Evolutionary conservation across 2,888 invertebrate genomes (phyloP), one percentile per base, ranked within the genome.

Genomic region (Quadriops clusia): DNA sequence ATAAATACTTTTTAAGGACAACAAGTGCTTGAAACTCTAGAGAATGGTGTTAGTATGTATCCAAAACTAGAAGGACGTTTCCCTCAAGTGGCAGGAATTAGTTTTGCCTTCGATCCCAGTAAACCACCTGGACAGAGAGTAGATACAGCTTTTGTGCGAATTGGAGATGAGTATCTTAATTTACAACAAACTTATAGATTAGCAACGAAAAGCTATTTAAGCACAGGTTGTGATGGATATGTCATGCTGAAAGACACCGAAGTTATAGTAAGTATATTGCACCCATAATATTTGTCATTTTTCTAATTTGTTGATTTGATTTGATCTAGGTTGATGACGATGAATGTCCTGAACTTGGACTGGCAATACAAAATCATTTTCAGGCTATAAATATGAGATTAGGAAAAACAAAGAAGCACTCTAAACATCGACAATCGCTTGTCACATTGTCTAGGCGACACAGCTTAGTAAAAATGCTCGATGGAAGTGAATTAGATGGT

Each of bases 351-450:
- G 81, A 86, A 51, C 60, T 90, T 38, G 80, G 83, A 5, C 72
- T 85, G 46, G 81, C 85, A 1, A 68, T 91, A 12, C 85, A 87
- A 63, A 90, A 90, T 60, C 89, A 90, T 56, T 90, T 91, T 61
- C 74, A 82, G 33, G 83, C 90, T 2, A 86, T 90, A 45, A 74
- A 81, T 58, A 77, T 86, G 47, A 68, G 82, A 21, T 69, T 73
- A 31, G 85, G 84, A 26, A 74, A 75, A 56, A 68, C 74, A 1
- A 64, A 72, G 12, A 64, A 72, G 18, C 78, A 74, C 42, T 81
- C 85, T 31, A 81, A 83, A 46, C 87, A 89, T 56, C 65, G 87
- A 31, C 89, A 89, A 63, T 85, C 85, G 16, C 67, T 89, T 24
- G 82, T 89, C 35, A 83, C 85, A 1, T 65, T 87, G 3, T 85